Evolutionary conservation across 2,797 vertebrate genomes (phyloP).

Genomic region (Acrocephalus scirpaceus): DNA sequence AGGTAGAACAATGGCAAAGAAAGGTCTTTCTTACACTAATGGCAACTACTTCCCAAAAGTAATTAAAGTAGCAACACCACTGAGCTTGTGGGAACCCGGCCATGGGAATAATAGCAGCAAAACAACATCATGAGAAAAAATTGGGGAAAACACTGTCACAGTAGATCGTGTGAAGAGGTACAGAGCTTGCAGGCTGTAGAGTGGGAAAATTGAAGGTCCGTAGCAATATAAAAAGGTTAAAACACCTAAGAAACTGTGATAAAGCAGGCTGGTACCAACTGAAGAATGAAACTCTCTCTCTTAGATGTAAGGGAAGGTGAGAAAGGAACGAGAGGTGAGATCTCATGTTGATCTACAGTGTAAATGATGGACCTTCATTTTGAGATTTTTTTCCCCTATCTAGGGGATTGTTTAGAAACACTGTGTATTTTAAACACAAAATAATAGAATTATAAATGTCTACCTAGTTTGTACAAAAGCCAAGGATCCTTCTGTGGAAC

Average conservation of each 20-base stretch:
- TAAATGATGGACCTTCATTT: background rate
- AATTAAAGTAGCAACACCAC: background rate
- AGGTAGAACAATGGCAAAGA: background rate
- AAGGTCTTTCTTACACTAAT: background rate
- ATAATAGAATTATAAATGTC: background rate
- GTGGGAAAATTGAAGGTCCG: background rate
- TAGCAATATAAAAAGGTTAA: background rate
- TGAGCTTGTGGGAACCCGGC: background rate
- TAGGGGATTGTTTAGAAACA: background rate
- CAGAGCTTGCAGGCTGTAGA: background rate
- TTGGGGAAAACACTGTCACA: background rate
- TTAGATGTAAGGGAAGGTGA: background rate
- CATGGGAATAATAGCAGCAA: background rate
- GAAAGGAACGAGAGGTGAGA: background rate
- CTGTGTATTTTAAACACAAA: background rate
- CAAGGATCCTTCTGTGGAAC: background rate
- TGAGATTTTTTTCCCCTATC: background rate
- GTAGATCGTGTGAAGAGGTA: fast-evolving
- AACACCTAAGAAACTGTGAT: background rate
- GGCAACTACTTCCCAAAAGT: background rate
- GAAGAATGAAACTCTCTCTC: background rate
- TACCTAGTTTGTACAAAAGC: background rate
- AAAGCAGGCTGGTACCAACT: background rate
- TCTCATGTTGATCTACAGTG: background rate
- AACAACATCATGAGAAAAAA: background rate